A percentile compares a stretch with the other conserved stretches of the same genome.
Conservation (phyloP, 1,140 invertebrate genomes). For the Hycleus phaleratus region DNA sequence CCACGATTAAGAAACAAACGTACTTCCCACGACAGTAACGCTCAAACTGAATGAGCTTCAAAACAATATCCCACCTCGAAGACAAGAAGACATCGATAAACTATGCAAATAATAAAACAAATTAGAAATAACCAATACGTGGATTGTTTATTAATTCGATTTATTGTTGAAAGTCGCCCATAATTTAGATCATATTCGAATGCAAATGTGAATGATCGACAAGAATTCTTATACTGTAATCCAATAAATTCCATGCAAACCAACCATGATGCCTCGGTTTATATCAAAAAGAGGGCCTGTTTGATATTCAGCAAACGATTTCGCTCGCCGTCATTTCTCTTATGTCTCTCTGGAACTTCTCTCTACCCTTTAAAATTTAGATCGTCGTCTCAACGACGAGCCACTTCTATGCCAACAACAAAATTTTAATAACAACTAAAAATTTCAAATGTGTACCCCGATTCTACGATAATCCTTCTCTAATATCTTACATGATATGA, state of each 20-base stretch:
- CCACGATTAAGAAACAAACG: constrained; percentile 12
- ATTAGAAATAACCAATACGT: constrained; percentile 9
- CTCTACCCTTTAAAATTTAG: constrained; percentile 36
- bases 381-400: constrained; percentile 22
- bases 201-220: too few relatives aligned
- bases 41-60: constrained; percentile 11
- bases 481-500: too few relatives aligned
- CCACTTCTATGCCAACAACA: constrained; percentile 9
- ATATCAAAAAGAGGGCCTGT: constrained; percentile 24
- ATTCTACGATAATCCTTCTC: too few relatives aligned
- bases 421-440: not conserved
- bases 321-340: constrained; percentile 38
- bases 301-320: constrained; percentile 38
- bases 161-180: not conserved
- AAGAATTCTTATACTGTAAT: constrained; percentile 6
- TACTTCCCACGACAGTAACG: constrained; percentile 23
- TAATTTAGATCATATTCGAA: too few relatives aligned
- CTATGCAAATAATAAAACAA: constrained; percentile 11
- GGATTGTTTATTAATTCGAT: constrained; percentile 2
- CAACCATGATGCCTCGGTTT: constrained; percentile 9
- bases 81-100: constrained; percentile 6
- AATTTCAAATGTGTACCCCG: too few relatives aligned
- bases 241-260: constrained; percentile 26
- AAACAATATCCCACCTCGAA: constrained; percentile 11
- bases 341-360: constrained; percentile 30